A percentile compares a stretch with the other conserved stretches of the same genome.
These are phyloP conservation scores for Drosophila pallidifrons DNA, from an alignment of 1,140 invertebrate genomes.

Conservation along the genomic window DNA sequence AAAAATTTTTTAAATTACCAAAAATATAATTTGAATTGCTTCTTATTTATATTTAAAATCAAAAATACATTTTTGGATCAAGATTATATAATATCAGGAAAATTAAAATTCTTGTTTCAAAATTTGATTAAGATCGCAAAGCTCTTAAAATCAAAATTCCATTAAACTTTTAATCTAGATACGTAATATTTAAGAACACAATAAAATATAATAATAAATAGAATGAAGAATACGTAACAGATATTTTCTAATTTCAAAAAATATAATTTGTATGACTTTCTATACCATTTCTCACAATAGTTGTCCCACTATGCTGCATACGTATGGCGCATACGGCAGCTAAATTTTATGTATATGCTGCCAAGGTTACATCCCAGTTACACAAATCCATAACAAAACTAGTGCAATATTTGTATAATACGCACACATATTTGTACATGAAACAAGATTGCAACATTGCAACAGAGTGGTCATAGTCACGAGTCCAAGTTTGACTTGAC, in stretches of 20 bases:
- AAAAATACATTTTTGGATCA: no score
- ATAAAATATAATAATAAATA: background rate
- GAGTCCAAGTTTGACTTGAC: conserved; percentile 34
- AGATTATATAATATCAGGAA: no score
- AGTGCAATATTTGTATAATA: conserved; percentile 82
- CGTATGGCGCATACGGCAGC: conserved; percentile 33
- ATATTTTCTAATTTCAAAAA: no score
- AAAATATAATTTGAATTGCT: no score
- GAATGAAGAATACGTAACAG: background rate
- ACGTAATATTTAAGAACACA: no score
- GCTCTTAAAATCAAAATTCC: no score
- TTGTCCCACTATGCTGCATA: conserved; percentile 50
- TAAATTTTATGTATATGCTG: conserved; percentile 54
- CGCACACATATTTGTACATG: conserved; percentile 69
- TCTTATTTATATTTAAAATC: no score
- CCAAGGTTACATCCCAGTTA: conserved; percentile 81
- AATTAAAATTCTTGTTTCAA: no score
- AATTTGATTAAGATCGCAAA: no score
- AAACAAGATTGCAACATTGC: conserved; percentile 53
- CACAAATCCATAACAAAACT: conserved; percentile 82
- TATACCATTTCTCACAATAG: no score
- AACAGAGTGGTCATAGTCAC: conserved; percentile 44
- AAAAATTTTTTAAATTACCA: no score
- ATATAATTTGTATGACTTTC: background rate
- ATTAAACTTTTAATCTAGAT: no score